These are phyloP conservation scores for Pseudochaenichthys georgianus DNA, from an alignment of 2,797 vertebrate genomes.

Conservation along the genomic window DNA sequence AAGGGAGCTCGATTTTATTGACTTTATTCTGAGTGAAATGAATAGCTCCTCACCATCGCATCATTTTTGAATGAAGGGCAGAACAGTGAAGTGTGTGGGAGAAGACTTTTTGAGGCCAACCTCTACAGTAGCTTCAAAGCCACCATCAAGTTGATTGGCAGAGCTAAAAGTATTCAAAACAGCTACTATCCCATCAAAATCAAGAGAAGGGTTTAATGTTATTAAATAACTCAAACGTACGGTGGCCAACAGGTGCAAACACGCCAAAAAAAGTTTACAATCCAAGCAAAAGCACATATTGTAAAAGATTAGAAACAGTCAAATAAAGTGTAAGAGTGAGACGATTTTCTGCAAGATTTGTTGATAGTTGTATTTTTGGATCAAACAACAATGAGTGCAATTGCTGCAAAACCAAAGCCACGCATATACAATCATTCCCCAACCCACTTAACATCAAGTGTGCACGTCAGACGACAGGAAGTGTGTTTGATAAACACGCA, in stretches of 20 bases:
- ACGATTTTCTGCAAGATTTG: too few relatives aligned
- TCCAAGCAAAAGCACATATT: not conserved
- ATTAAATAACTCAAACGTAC: not conserved
- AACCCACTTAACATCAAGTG: slow-evolving; percentile 27
- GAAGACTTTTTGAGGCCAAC: not conserved
- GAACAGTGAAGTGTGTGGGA: not conserved
- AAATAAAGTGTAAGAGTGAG: not conserved
- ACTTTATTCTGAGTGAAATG: slow-evolving; percentile 62
- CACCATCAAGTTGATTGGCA: not conserved
- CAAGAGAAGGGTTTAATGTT: not conserved
- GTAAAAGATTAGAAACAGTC: not conserved
- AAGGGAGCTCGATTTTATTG: slow-evolving; percentile 60
- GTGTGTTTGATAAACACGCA: slow-evolving; percentile 13
- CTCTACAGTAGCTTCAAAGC: not conserved
- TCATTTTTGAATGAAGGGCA: slow-evolving; percentile 3
- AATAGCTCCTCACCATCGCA: slow-evolving; percentile 37
- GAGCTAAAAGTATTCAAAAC: not conserved
- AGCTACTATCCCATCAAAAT: not conserved
- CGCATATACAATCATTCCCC: slow-evolving; percentile 3
- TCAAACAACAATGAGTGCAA: not conserved
- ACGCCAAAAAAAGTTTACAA: too few relatives aligned
- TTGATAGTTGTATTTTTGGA: too few relatives aligned
- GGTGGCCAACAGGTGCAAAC: not conserved
- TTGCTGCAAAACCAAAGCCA: not conserved
- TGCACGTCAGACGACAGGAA: slow-evolving; percentile 28